Evolutionary conservation across 2,888 invertebrate species (phyloP), one percentile per base, ranked within the genome.

Genomic region (Tetragonisca angustula): DNA sequence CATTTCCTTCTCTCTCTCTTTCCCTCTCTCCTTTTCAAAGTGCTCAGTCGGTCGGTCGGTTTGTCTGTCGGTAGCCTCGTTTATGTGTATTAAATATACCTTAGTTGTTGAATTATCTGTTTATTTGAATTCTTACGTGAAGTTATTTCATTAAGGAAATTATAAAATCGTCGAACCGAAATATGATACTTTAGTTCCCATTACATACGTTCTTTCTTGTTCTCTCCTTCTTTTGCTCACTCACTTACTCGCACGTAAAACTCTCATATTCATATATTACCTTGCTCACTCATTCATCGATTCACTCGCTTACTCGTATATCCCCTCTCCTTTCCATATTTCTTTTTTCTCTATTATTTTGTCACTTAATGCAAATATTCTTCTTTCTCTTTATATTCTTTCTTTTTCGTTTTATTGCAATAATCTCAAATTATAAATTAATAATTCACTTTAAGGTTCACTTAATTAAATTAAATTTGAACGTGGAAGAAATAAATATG

Each of bases 1-100:
- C 88, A 75, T 72, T 82, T 85, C 85, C 89, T 79, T 73, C 76
- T 87, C 81, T 65, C 64, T 81, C 81, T 74, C 76, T 75, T 56
- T 76, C 52, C 71, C 74, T 76, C 73, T 74, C 73, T 74, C 24
- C 43, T 74, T 61, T 70, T 36, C 52, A 64, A 52, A 15, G n/a
- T 52, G n/a, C 70, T 80, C 32, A 19, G 64, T 76, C 78, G 73
- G 72, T 77, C 83, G 52, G 74, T 72, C 65, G 32, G 54, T 32
- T 67, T 24, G 64, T 65, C 70, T 43, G 74, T 82, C 74, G 79
- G 61, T 68, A 61, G 43, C 24, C 50, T n/a, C 32, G 17, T 54
- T 36, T 36, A 56, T 49, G 52, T 13, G 19, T 24, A 67, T 17
- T 24, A 49, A 24, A 67, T 24, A 17, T 24, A 49, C 24, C 9